These are phyloP conservation scores for Tarsius wallacei DNA, from an alignment of 2,797 vertebrate species.

Conservation along the genomic window DNA sequence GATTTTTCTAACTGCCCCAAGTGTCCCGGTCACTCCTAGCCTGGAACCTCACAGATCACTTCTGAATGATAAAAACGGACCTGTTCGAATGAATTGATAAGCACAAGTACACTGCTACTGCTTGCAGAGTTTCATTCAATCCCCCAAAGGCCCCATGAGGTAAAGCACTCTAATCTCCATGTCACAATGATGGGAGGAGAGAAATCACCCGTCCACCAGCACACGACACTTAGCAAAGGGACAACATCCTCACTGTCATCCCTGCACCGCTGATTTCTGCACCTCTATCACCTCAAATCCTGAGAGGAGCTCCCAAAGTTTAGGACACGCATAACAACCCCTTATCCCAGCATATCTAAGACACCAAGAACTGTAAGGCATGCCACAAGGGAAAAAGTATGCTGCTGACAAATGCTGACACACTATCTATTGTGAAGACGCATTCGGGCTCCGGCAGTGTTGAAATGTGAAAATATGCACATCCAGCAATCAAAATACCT, in stretches of 20 bases:
- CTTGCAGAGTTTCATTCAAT: not conserved
- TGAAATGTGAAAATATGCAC: not conserved
- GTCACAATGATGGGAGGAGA: not conserved
- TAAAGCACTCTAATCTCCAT: fast-evolving
- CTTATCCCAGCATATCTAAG: not conserved
- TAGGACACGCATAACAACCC: not conserved
- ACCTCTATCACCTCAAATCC: not conserved
- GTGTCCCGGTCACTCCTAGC: not conserved
- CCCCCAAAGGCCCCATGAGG: fast-evolving
- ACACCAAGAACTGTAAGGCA: not conserved
- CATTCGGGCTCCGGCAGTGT: not conserved
- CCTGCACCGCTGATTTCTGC: not conserved
- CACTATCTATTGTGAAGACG: fast-evolving
- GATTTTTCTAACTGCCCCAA: not conserved
- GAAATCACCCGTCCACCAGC: not conserved
- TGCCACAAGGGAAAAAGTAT: not conserved
- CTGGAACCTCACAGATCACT: not conserved
- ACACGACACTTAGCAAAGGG: not conserved
- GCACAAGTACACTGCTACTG: not conserved
- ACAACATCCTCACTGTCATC: not conserved
- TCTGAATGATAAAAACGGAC: not conserved
- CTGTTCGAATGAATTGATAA: not conserved
- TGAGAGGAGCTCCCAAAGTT: not conserved
- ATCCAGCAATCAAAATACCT: not conserved
- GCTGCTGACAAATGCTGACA: not conserved